phyloP scores from a whole-genome alignment of 2,797 vertebrate species.

The Platyrinchus mystaceus region DNA sequence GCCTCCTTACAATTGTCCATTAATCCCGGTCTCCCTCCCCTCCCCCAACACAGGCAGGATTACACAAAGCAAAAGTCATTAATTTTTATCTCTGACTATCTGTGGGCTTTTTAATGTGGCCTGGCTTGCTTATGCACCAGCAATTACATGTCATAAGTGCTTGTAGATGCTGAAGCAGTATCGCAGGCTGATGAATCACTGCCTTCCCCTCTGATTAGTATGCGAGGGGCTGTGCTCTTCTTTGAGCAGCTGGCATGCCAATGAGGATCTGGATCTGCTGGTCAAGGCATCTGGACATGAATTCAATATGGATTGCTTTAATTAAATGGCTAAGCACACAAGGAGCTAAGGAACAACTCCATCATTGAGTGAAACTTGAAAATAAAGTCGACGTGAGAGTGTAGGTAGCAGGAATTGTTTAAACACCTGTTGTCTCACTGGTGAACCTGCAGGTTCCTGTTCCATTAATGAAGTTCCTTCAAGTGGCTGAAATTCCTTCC shows the following conservation, averaged over 20 bases:
- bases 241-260: conserved; percentile 84
- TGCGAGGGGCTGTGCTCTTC: conserved; percentile 75
- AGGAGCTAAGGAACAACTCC: conserved; percentile 80
- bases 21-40: conserved; percentile 72
- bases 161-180: conserved; percentile 83
- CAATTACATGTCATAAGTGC: conserved; percentile 87
- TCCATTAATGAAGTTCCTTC: conserved; percentile 11
- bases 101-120: conserved; percentile 86
- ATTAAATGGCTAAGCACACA: conserved; percentile 83
- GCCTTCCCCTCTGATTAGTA: conserved; percentile 80
- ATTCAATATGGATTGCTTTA: conserved; percentile 85
- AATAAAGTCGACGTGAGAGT: conserved; percentile 68
- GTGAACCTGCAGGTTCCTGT: conserved; percentile 10
- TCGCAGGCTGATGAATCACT: conserved; percentile 82
- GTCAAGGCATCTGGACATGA: conserved; percentile 84
- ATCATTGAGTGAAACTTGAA: conserved; percentile 79
- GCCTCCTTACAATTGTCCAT: conserved; percentile 78
- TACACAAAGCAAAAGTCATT: conserved; percentile 89
- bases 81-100: conserved; percentile 88
- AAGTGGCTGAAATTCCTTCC: neutral
- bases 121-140: conserved; percentile 85
- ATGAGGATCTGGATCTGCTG: conserved; percentile 80
- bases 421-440: conserved; percentile 44
- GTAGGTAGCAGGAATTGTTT: conserved; percentile 51
- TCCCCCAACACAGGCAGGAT: conserved; percentile 74